phyloP scores from a whole-genome alignment of 2,888 invertebrate species.

The Ophion ellenae region DNA sequence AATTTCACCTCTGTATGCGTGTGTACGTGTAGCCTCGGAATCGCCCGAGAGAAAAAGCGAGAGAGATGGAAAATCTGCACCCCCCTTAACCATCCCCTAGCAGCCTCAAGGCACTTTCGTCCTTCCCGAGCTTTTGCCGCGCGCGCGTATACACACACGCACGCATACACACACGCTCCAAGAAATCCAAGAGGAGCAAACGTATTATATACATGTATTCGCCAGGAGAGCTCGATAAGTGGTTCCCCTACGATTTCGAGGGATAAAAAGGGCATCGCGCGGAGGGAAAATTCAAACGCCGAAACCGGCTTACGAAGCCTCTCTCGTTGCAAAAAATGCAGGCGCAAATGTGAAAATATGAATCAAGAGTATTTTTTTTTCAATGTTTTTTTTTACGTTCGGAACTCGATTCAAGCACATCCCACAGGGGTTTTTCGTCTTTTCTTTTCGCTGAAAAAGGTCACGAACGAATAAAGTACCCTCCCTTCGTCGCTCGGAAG shows the following conservation, averaged over 20 bases:
- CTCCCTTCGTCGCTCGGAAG: neutral
- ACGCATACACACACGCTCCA: neutral
- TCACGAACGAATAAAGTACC: neutral
- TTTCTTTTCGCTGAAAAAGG: neutral
- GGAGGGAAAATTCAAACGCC: slow-evolving; percentile 5
- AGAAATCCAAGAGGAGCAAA: neutral
- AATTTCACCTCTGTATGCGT: slow-evolving; percentile 68
- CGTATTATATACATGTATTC: neutral
- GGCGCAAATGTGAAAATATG: neutral
- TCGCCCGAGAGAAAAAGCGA: slow-evolving; percentile 2
- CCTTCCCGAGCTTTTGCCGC: slow-evolving; percentile 49
- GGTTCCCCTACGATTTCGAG: slow-evolving; percentile 28
- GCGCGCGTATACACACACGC: neutral
- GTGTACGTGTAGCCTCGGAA: neutral
- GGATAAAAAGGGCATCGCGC: slow-evolving; percentile 44
- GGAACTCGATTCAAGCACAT: neutral
- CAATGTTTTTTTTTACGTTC: neutral
- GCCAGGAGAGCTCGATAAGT: neutral
- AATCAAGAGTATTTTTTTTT: neutral
- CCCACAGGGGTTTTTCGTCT: neutral
- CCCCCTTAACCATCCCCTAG: slow-evolving; percentile 57
- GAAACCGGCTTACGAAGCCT: neutral
- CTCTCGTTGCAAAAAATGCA: neutral
- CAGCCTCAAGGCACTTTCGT: slow-evolving; percentile 56
- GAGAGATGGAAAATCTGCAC: slow-evolving; percentile 55